Percentiles rank a stretch among this genome's conserved stretches.
Evolutionary conservation across 1,140 invertebrate species (phyloP).

Genomic region (Drosophila persimilis): DNA sequence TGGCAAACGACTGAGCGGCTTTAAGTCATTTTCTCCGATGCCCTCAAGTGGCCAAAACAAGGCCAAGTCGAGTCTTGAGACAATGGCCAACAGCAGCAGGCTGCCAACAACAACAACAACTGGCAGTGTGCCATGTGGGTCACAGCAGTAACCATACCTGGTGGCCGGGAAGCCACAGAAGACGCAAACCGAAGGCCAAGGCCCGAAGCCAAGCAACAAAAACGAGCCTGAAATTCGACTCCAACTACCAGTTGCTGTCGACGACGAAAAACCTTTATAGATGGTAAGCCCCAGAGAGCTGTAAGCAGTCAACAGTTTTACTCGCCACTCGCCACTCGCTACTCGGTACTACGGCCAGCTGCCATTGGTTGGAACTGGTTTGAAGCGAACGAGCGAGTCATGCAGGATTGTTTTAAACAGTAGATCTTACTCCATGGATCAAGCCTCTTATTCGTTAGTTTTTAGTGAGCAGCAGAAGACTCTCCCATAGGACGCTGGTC

Average conservation of each 20-base stretch:
- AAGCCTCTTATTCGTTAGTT: no score
- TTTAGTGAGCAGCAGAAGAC: no score
- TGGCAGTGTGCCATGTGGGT: constrained; percentile 73
- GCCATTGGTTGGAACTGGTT: no score
- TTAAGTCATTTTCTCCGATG: not conserved
- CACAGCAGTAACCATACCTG: constrained; percentile 40
- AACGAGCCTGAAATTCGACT: constrained; percentile 33
- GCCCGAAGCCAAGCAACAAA: constrained; percentile 54
- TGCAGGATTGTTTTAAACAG: no score
- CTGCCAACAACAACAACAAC: constrained; percentile 9
- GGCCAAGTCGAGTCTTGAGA: constrained; percentile 52
- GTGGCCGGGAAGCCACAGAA: constrained; percentile 49
- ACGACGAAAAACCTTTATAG: no score
- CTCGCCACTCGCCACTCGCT: no score
- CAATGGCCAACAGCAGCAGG: constrained; percentile 34
- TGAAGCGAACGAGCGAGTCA: no score
- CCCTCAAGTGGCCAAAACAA: constrained; percentile 8
- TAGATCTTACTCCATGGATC: no score
- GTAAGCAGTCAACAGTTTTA: no score
- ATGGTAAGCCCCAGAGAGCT: no score
- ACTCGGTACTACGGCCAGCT: no score
- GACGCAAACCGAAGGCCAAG: constrained; percentile 15
- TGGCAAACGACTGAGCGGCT: constrained; percentile 12
- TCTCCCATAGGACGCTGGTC: no score
- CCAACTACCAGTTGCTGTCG: constrained; percentile 41